These are phyloP conservation scores for Cryptophagus acutangulus DNA, from an alignment of 2,888 invertebrate species.

Conservation along the genomic window DNA sequence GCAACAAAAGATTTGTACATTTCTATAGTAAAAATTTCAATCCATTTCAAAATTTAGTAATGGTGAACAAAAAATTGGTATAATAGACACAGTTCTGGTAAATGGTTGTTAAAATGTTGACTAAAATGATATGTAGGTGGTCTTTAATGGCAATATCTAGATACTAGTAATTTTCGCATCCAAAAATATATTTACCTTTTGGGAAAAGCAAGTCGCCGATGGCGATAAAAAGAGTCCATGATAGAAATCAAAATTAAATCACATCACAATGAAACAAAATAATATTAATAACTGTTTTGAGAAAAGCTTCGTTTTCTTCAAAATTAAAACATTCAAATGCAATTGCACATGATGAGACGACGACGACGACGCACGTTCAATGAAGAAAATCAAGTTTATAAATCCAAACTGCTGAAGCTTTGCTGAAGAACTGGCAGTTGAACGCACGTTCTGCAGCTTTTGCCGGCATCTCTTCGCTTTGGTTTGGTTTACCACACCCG, in stretches of 20 bases:
- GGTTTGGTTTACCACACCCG: constrained; percentile 39
- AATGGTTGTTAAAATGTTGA: no score
- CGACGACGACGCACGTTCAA: no score
- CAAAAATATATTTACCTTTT: constrained; percentile 26
- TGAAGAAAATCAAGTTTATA: no score
- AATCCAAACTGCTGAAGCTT: constrained; percentile 9
- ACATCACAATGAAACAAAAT: background rate
- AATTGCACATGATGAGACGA: no score
- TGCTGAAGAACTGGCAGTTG: constrained; percentile 30
- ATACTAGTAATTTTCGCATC: background rate
- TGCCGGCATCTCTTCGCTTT: constrained; percentile 32
- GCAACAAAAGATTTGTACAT: no score
- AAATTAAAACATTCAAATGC: no score
- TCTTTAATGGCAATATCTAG: constrained; percentile 2
- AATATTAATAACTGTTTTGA: background rate
- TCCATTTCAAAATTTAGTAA: no score
- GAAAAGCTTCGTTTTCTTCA: constrained; percentile 1
- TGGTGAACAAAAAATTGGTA: no score
- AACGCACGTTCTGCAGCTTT: constrained; percentile 24
- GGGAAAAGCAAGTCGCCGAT: constrained; percentile 26
- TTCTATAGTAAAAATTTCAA: no score
- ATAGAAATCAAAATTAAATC: constrained; percentile 7
- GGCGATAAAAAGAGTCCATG: constrained; percentile 29
- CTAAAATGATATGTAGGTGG: no score
- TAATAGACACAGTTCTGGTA: no score